phyloP scores from a whole-genome alignment of 2,797 vertebrate species.

The Delichon dasypus region DNA sequence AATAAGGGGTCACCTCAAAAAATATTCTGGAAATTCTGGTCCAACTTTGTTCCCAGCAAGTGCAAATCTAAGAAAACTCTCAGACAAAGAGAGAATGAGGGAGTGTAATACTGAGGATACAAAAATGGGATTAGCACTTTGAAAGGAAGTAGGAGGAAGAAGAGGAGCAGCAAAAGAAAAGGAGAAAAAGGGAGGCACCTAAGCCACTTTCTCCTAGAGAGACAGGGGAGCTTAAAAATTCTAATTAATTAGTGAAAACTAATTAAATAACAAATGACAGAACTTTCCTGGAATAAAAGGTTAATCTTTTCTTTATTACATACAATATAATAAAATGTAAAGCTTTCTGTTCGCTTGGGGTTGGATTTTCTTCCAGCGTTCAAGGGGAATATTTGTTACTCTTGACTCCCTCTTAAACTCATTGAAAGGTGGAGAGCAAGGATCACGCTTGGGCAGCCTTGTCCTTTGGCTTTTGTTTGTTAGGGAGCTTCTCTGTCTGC shows the following conservation, averaged over 20 bases:
- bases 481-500: background rate
- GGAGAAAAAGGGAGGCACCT: slow-evolving; percentile 19
- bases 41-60: slow-evolving; percentile 17
- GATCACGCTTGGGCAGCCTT: accelerated
- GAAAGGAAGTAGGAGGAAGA: slow-evolving; percentile 39
- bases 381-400: background rate
- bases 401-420: background rate
- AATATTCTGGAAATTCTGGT: slow-evolving; percentile 14
- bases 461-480: background rate
- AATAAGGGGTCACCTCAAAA: background rate
- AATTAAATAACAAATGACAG: slow-evolving; percentile 61
- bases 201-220: slow-evolving; percentile 47
- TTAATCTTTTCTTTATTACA: slow-evolving; percentile 61
- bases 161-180: slow-evolving; percentile 50
- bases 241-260: slow-evolving; percentile 66
- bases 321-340: slow-evolving; percentile 7
- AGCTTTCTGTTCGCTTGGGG: background rate
- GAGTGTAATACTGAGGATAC: slow-evolving; percentile 12
- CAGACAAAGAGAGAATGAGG: slow-evolving; percentile 23
- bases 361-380: background rate
- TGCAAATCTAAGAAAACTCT: slow-evolving; percentile 14
- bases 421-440: background rate
- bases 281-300: slow-evolving; percentile 26
- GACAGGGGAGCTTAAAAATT: slow-evolving; percentile 43
- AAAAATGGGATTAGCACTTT: slow-evolving; percentile 59